Percentiles rank a stretch among this genome's conserved stretches.
Evolutionary conservation across 2,113 vertebrate species (phyloP).

Genomic region (Prietella phreatophila): DNA sequence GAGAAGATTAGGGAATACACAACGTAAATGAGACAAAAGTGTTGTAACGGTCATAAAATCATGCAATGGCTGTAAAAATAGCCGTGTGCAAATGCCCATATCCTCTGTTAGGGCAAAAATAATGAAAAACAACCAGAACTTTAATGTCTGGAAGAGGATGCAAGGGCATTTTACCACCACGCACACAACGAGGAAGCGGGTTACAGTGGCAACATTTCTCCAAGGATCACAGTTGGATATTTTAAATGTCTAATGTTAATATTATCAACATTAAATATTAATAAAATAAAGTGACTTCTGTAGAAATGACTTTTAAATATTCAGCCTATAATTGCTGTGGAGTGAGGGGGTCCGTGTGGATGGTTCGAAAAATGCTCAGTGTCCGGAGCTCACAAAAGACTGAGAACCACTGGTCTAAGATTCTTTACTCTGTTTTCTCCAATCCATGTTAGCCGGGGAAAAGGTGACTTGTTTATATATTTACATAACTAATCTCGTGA

Average conservation of each 20-base stretch:
- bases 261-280: too few species aligned
- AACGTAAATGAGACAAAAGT: not conserved
- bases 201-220: not conserved
- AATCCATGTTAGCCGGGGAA: too few species aligned
- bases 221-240: not conserved
- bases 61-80: not conserved
- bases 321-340: too few species aligned
- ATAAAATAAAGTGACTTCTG: too few species aligned
- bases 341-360: too few species aligned
- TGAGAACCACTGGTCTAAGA: too few species aligned
- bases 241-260: not conserved
- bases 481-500: too few species aligned
- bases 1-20: not conserved
- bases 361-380: too few species aligned
- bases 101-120: not conserved
- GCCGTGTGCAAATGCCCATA: not conserved
- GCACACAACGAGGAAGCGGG: not conserved
- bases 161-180: not conserved
- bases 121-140: not conserved
- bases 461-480: too few species aligned
- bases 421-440: too few species aligned
- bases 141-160: not conserved
- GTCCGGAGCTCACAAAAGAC: too few species aligned
- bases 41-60: not conserved
- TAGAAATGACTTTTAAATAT: too few species aligned